These are phyloP conservation scores for Watsonalla binaria DNA, from an alignment of 2,888 invertebrate species.

Conservation along the genomic window DNA sequence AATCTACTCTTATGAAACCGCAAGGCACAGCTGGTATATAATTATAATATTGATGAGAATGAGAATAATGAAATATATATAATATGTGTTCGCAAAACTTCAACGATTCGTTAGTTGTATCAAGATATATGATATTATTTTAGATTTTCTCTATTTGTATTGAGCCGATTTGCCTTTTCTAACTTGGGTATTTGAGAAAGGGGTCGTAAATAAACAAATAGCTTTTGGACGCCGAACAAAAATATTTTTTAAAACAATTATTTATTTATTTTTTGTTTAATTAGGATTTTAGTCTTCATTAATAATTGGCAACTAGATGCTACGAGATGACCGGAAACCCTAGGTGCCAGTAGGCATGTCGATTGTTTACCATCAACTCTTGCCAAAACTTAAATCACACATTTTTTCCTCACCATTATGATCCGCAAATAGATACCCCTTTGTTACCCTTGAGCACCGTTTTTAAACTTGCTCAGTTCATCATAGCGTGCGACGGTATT, in stretches of 20 bases:
- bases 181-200: too few species aligned
- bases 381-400: conserved; percentile 35
- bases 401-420: conserved; percentile 15
- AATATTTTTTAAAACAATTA: background rate
- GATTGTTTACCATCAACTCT: conserved; percentile 24
- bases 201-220: too few species aligned
- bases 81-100: too few species aligned
- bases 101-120: too few species aligned
- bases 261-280: background rate
- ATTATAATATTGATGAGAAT: too few species aligned
- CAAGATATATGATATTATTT: too few species aligned
- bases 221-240: background rate
- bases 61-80: too few species aligned
- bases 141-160: too few species aligned
- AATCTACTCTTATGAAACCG: too few species aligned
- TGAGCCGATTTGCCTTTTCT: too few species aligned
- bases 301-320: conserved; percentile 23
- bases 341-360: conserved; percentile 17
- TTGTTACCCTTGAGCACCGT: background rate
- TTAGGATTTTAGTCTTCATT: conserved; percentile 17
- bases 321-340: conserved; percentile 27
- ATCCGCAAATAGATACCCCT: conserved; percentile 1
- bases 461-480: background rate
- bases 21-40: too few species aligned
- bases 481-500: too few species aligned